Conservation (phyloP, 2,888 invertebrate species). For the Ecdyonurus torrentis region DNA sequence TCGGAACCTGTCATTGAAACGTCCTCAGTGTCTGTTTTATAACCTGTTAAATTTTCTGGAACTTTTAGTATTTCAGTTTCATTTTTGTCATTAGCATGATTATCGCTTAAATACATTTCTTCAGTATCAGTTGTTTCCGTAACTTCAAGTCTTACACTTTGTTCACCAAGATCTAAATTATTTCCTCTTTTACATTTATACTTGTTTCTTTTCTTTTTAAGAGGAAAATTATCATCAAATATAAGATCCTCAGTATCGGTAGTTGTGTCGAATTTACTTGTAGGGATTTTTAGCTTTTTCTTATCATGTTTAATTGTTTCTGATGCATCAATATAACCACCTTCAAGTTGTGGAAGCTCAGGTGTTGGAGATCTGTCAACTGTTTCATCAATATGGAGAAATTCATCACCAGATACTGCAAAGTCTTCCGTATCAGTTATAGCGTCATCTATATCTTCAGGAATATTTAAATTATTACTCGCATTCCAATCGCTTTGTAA, state of each 20-base stretch:
- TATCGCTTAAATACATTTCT: slow-evolving; percentile 26
- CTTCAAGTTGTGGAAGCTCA: slow-evolving; percentile 18
- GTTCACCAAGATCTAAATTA: not conserved
- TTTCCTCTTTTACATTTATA: not conserved
- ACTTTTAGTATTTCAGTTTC: slow-evolving; percentile 13
- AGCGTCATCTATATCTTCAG: slow-evolving; percentile 7
- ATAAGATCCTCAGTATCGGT: slow-evolving; percentile 33
- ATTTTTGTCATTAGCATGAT: slow-evolving; percentile 15
- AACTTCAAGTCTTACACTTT: not conserved
- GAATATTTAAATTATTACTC: too few relatives aligned
- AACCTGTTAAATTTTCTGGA: too few relatives aligned
- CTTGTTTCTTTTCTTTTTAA: slow-evolving; percentile 8
- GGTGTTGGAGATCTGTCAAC: slow-evolving; percentile 12
- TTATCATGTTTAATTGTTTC: slow-evolving; percentile 16
- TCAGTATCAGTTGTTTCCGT: slow-evolving; percentile 24
- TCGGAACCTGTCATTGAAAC: slow-evolving; percentile 24
- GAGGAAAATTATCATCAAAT: slow-evolving; percentile 10
- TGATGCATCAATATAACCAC: slow-evolving; percentile 17
- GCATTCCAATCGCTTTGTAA: too few relatives aligned
- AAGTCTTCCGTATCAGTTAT: slow-evolving; percentile 26
- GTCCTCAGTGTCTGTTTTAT: slow-evolving; percentile 29
- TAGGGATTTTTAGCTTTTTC: slow-evolving; percentile 16
- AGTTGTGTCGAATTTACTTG: slow-evolving; percentile 20
- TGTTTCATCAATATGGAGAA: slow-evolving; percentile 4
- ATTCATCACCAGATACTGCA: slow-evolving; percentile 25